Evolutionary conservation across 2,888 invertebrate genomes (phyloP), one percentile per base, ranked within the genome.

Genomic region (Polydrusus tereticollis): DNA sequence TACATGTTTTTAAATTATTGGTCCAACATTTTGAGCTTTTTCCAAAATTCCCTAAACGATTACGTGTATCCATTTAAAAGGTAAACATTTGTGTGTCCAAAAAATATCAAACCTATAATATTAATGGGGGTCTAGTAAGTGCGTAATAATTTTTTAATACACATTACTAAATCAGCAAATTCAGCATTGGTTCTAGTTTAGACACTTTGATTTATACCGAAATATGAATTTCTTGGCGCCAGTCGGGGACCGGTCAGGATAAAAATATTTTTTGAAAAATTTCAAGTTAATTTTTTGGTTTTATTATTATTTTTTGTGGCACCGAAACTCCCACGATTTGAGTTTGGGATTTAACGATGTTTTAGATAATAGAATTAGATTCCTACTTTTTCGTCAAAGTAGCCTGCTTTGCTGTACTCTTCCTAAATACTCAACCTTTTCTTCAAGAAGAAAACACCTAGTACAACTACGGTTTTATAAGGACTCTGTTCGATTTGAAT

Each of bases 21-120:
- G 2, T n/a, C n/a, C n/a, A 50, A 50, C 14, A 50, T 29, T 16
- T 55, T 55, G 52, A 29, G 16, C 18, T 2, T 55, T 55, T 18
- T 55, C 52, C 52, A 55, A 55, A 29, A 29, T 55, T 55, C 52
- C 29, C 16, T 55, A 55, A 10, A 14, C n/a, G 10, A 29, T 55
- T 29, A 55, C 16, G 52, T 55, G 4, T 8, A 18, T 55, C 20
- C 8, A 21, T 23, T 55, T 55, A 16, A 18, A 52, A 52, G 10
- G 2, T 1, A 55, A 55, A 16, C 23, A 55, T 29, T 29, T 29
- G 10, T 10, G 2, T 2, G 2, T 55, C 29, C 23, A 23, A 55
- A 55, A 47, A 52, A 55, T 23, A 29, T 14, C 52, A 29, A 33
- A 18, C 16, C 23, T 7, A 29, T 29, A 18, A 8, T 26, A 23